A percentile compares a stretch with the other conserved stretches of the same genome.
These are phyloP conservation scores for Cynopterus brachyotis DNA, from an alignment of 2,113 vertebrate genomes.

Conservation along the genomic window DNA sequence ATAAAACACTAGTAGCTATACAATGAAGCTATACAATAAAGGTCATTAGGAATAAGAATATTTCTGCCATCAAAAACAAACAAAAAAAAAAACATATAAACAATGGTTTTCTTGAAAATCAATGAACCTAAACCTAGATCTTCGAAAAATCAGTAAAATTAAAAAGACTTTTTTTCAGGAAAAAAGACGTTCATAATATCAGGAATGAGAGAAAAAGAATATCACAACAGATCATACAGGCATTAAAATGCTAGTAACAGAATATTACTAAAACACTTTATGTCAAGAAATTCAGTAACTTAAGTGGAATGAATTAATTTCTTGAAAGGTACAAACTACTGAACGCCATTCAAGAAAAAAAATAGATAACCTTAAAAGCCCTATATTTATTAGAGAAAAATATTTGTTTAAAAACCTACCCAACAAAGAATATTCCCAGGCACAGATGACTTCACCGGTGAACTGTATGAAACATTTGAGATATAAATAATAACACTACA, in stretches of 20 bases:
- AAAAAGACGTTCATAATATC: neutral
- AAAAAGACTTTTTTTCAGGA: neutral
- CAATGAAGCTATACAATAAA: neutral
- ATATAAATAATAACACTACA: neutral
- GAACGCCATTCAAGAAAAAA: neutral
- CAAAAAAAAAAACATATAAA: neutral
- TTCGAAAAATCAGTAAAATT: neutral
- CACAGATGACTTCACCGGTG: neutral
- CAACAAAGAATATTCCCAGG: neutral
- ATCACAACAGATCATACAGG: neutral
- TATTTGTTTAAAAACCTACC: neutral
- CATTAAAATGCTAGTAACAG: neutral
- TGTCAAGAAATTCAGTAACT: neutral
- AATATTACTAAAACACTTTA: neutral
- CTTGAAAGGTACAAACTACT: neutral
- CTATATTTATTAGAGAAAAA: neutral
- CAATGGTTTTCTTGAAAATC: neutral
- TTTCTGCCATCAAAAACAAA: neutral
- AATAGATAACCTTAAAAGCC: neutral
- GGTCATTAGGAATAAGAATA: neutral
- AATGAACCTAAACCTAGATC: neutral
- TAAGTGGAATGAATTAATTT: neutral
- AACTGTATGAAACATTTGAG: neutral
- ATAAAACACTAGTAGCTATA: neutral
- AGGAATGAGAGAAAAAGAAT: neutral